Evolutionary conservation across 2,888 invertebrate species (phyloP), one percentile per base, ranked within the genome.

Genomic region (Dermolepida albohirtum): DNA sequence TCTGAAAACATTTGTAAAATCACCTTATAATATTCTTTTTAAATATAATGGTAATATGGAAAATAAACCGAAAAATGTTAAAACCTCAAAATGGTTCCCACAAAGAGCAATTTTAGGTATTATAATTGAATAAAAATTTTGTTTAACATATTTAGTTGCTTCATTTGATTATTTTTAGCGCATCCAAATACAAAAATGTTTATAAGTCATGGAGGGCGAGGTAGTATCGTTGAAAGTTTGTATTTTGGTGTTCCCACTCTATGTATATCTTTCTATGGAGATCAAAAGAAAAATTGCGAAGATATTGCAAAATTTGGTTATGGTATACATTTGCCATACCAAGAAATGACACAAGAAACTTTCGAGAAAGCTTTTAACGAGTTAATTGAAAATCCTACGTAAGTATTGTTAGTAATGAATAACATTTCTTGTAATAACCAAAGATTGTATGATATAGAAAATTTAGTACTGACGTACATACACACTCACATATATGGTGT

Each of bases 11-110:
- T 87, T 92, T 57, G 82, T 84, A 1, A 84, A 83, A 68, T 73
- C 90, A 0, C 87, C 88, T 65, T 88, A 89, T 69, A 87, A 85
- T 10, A 86, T 91, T 0, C 74, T 92, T 11, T 89, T 89, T 89
- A 91, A 91, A 81, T 91, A 88, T 87, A 85, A 85, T 0, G 84
- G 86, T 5, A 71, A 74, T 5, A 75, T 87, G 10, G 81, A 84
- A 0, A 84, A 86, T 40, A 83, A 86, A 72, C 85, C 89, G 0
- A 75, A 83, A 0, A 90, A 90, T 76, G 82, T 92, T 0, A 81
- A 86, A 62, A 81, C 86, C 1, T 80, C 83, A 66, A 87, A 88
- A 70, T 92, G 92, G 92, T 75, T 91, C 39, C 92, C 92, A 0
- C 92, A 92, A 68, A 62, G 70, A 5, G 74, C 74, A 17, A 72